phyloP scores from a whole-genome alignment of 2,888 invertebrate species.

The Acheta domesticus region DNA sequence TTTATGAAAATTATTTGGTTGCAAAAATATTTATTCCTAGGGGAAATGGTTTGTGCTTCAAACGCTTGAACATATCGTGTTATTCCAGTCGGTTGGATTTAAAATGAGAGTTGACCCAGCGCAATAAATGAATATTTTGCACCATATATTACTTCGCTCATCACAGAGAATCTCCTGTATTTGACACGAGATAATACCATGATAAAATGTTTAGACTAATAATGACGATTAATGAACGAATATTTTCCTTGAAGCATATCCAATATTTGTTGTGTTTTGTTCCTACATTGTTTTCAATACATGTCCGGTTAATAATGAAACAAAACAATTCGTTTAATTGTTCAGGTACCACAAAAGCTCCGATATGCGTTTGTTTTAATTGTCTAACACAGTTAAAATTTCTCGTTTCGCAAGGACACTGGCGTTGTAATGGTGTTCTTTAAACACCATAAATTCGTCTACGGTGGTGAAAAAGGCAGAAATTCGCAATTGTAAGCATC shows the following conservation, averaged over 20 bases:
- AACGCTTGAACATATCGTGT: background rate
- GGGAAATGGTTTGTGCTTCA: too few relatives aligned
- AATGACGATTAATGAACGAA: constrained; percentile 6
- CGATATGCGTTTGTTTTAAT: background rate
- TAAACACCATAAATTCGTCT: background rate
- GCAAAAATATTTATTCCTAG: too few relatives aligned
- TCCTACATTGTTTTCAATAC: background rate
- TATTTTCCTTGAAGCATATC: constrained; percentile 3
- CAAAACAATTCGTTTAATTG: constrained; percentile 5
- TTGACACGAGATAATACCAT: background rate
- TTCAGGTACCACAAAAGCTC: background rate
- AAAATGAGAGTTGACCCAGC: background rate
- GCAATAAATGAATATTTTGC: background rate
- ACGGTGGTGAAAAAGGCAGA: background rate
- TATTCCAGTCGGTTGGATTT: background rate
- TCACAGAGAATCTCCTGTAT: background rate
- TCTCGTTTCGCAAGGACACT: background rate
- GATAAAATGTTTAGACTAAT: constrained; percentile 18
- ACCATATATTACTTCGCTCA: constrained; percentile 5
- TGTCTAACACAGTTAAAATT: background rate
- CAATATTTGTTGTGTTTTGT: background rate
- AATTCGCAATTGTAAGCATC: background rate
- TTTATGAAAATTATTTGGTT: too few relatives aligned
- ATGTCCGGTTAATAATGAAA: background rate
- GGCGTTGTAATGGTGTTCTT: background rate